Conservation (phyloP, 2,797 vertebrate genomes). For the Myotis daubentonii region DNA sequence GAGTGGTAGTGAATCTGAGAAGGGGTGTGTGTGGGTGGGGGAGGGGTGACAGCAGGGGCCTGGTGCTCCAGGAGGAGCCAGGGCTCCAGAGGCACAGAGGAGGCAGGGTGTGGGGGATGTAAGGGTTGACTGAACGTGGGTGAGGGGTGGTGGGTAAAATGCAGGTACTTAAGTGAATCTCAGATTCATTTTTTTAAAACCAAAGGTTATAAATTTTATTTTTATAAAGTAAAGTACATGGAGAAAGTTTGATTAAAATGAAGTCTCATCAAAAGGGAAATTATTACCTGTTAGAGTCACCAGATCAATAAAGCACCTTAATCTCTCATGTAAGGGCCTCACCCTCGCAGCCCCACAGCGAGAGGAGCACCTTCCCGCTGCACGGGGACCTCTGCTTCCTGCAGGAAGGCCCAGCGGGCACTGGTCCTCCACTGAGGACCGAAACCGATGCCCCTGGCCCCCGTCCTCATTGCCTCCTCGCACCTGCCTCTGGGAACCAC, state of each 20-base stretch:
- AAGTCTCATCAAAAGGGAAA: neutral
- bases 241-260: conserved; percentile 8
- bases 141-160: neutral
- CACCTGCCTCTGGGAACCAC: neutral
- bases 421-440: neutral
- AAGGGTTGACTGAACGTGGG: neutral
- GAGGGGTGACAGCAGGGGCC: accelerated
- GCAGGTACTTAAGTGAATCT: neutral
- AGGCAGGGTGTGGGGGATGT: neutral
- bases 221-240: neutral
- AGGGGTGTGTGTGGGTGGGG: too few species aligned
- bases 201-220: neutral
- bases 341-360: neutral
- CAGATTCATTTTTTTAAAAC: neutral
- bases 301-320: neutral
- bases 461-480: accelerated
- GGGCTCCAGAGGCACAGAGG: neutral
- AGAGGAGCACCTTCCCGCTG: neutral
- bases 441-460: neutral
- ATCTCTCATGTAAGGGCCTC: neutral
- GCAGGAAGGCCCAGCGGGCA: neutral
- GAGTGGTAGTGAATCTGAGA: neutral
- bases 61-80: accelerated
- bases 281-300: neutral
- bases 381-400: neutral